Evolutionary conservation across 2,888 invertebrate genomes (phyloP), one percentile per base, ranked within the genome.

Genomic region (Drosophila nigricruria): DNA sequence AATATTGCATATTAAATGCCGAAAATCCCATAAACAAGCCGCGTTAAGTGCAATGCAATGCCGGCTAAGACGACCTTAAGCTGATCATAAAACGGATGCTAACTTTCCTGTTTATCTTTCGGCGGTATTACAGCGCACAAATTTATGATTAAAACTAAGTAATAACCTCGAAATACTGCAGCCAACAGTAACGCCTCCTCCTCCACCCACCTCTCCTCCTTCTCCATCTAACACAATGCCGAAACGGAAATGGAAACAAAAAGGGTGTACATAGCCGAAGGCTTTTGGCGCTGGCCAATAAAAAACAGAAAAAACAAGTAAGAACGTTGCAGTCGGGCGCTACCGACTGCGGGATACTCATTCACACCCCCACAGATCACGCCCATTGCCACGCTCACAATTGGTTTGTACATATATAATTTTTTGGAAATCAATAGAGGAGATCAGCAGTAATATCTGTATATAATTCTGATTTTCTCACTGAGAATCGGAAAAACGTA

Each of bases 91-190:
- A 73, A 72, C 60, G 67, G 42, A 47, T 65, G 72, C 30, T 63
- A 57, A 71, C 62, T 71, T 70, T 49, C 8, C 63, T 50, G 54
- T 71, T 70, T 70, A 71, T 70, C 72, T 63, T 57, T 64, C 50
- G 42, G 40, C 59, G 49, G 53, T 49, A 64, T 62, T 47, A 63
- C 63, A 56, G 60, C 79, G 61, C 62, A 73, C 63, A 70, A 74
- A 63, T 79, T 79, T 82, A 79, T 79, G 80, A 79, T 79, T 79
- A 68, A 82, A 79, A 70, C 78, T 82, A 82, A 79, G 82, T 75
- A 82, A 79, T 82, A 75, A 75, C 64, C 60, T 27, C 60, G 42
- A 32, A 47, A 47, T 47, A 54, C 25, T 47, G 50, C 67, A 42
- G 9, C 47, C 30, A 18, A 18, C 3, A 5, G 16, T 1, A 52